phyloP scores from a whole-genome alignment of 2,113 vertebrate genomes.

The Neotoma lepida region DNA sequence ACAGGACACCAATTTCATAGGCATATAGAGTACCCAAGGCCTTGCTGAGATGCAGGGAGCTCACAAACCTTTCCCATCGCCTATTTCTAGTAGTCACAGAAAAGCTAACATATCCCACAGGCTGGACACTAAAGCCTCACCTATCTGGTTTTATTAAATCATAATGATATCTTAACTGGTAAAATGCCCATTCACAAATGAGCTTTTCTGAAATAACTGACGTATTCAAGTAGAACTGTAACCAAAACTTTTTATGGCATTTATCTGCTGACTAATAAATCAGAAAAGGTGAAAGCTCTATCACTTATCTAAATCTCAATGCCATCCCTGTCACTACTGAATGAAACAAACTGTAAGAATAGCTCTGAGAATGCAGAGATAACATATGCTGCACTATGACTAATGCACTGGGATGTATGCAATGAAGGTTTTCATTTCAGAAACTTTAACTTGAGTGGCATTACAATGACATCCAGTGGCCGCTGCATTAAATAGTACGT shows the following conservation, averaged over 20 bases:
- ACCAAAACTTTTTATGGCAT: neutral
- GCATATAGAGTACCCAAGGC: neutral
- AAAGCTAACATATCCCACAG: neutral
- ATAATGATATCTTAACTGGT: constrained; percentile 2
- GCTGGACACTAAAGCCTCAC: neutral
- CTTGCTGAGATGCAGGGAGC: rapidly evolving
- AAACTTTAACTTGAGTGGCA: constrained; percentile 66
- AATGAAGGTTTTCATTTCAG: constrained; percentile 33
- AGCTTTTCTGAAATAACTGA: neutral
- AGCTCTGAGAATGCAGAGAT: neutral
- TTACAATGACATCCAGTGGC: constrained; percentile 83
- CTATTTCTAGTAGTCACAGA: neutral
- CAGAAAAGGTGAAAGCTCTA: neutral
- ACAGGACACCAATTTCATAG: neutral
- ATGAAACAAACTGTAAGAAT: neutral
- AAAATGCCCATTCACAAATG: neutral
- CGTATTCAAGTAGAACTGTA: neutral
- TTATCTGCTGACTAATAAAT: neutral
- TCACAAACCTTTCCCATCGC: neutral
- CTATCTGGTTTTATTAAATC: neutral
- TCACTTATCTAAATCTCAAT: neutral
- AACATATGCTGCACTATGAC: neutral
- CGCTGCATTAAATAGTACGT: constrained; percentile 74
- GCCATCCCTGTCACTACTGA: neutral
- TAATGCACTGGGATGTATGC: constrained; percentile 18